Conservation (phyloP, 2,113 vertebrate species). For the Taurulus bubalis region DNA sequence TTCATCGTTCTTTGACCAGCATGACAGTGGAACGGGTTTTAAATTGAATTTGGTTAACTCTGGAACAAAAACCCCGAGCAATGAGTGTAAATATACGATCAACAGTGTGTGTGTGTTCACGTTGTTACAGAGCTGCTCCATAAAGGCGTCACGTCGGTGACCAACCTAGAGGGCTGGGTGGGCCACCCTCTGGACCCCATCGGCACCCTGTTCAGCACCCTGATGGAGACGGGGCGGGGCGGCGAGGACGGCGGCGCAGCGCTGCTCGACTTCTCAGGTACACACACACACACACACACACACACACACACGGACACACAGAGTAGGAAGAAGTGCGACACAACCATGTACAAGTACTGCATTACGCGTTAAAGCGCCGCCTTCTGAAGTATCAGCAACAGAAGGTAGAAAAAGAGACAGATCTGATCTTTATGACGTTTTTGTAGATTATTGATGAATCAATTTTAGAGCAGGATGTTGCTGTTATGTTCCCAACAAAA, state of each 20-base stretch:
- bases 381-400: not conserved
- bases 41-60: not conserved
- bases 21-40: not conserved
- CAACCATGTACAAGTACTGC: no score
- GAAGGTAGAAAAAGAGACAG: no score
- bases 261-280: slow-evolving; percentile 89
- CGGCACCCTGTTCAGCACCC: slow-evolving; percentile 93
- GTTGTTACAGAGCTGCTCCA: slow-evolving; percentile 86
- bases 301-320: not conserved
- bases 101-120: not conserved
- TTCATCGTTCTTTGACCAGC: not conserved
- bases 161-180: slow-evolving; percentile 96
- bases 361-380: not conserved
- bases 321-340: not conserved
- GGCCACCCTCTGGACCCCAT: slow-evolving; percentile 96
- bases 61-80: no score
- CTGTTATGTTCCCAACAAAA: not conserved
- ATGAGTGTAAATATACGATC: not conserved
- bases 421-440: not conserved
- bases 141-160: slow-evolving; percentile 92
- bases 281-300: not conserved
- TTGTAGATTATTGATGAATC: not conserved
- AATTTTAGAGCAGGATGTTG: not conserved
- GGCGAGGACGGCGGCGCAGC: slow-evolving; percentile 84
- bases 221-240: slow-evolving; percentile 90